Evolutionary conservation across 2,113 vertebrate species (phyloP).

Genomic region (Archilochus colubris): DNA sequence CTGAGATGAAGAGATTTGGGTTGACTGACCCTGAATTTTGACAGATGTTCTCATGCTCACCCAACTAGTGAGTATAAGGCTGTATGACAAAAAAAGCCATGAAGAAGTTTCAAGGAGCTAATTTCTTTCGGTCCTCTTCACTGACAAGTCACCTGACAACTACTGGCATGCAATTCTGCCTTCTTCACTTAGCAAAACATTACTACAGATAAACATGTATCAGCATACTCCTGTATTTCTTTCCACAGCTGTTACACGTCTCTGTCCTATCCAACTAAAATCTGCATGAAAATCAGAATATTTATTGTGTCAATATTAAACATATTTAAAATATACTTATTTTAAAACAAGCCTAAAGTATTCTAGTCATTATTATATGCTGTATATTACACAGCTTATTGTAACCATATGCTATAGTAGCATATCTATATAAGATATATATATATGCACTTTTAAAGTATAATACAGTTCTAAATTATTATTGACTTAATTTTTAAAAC

Average conservation of each 20-base stretch:
- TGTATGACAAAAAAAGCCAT: not conserved
- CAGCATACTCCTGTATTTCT: not conserved
- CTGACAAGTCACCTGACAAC: not conserved
- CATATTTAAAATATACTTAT: not conserved
- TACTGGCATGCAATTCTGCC: not conserved
- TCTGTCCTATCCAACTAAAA: not conserved
- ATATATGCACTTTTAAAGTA: not conserved
- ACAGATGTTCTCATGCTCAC: not conserved
- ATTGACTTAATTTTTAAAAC: not conserved
- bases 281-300: not conserved
- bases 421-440: not conserved
- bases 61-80: not conserved
- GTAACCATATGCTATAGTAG: not conserved
- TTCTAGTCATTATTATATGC: not conserved
- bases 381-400: not conserved
- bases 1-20: not conserved
- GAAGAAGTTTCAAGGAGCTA: not conserved
- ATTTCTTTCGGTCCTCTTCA: not conserved
- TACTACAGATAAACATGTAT: not conserved
- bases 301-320: not conserved
- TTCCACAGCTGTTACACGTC: not conserved
- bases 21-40: not conserved
- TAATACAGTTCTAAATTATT: not conserved
- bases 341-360: not conserved
- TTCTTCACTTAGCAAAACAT: not conserved